Evolutionary conservation across 1,140 invertebrate species (phyloP).

Genomic region (Periplaneta americana): DNA sequence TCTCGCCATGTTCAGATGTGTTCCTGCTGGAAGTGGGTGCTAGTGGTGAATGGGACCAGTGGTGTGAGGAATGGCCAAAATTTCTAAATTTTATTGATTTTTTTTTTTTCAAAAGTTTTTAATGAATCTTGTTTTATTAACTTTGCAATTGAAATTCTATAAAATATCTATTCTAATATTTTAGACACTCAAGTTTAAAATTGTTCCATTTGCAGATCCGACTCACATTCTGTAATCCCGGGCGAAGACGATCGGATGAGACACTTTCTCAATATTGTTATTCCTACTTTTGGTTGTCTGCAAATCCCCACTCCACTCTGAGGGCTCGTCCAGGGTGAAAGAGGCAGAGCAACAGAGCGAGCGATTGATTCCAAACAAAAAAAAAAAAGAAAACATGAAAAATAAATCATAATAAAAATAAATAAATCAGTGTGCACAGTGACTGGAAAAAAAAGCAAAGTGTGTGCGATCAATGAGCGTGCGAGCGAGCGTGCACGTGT

Average conservation of each 20-base stretch:
- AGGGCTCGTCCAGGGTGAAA: conserved; percentile 22
- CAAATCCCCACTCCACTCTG: conserved; percentile 24
- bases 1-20: not conserved
- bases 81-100: not conserved
- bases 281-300: conserved; percentile 23
- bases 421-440: conserved; percentile 19
- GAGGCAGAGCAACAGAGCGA: conserved; percentile 21
- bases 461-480: conserved; percentile 17
- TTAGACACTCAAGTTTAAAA: conserved; percentile 11
- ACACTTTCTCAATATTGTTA: conserved; percentile 22
- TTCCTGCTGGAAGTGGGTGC: not conserved
- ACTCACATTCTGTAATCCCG: conserved; percentile 13
- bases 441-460: conserved; percentile 16
- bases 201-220: conserved; percentile 19
- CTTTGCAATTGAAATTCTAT: not conserved
- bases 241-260: conserved; percentile 18
- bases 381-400: conserved; percentile 11
- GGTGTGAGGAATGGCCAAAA: conserved; percentile 1
- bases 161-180: not conserved
- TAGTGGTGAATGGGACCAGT: not conserved
- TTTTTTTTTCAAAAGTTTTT: not conserved
- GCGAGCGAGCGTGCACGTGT: conserved; percentile 11
- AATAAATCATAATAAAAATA: conserved; percentile 11
- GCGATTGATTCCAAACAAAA: conserved; percentile 18
- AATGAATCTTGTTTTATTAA: not conserved